Evolutionary conservation across 2,888 invertebrate species (phyloP), one percentile per base, ranked within the genome.

Genomic region (Hyposoter dolosus): DNA sequence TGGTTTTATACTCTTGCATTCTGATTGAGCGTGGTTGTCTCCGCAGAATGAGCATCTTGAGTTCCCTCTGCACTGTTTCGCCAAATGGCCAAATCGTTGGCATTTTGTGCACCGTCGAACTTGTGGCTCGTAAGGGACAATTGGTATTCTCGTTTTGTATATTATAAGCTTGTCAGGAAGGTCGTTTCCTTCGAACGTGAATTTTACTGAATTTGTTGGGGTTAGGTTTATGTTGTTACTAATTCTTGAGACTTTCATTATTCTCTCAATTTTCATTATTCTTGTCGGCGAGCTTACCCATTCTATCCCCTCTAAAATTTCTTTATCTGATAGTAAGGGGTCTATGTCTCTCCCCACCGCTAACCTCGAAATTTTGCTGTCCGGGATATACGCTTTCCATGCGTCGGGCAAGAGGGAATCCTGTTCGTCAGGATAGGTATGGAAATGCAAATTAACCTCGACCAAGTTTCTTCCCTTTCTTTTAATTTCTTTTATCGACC

Each of bases 51-150:
- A 50, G 5, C 81, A 84, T 10, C 81, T 63, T 5, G 15, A 5
- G 0, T 28, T 69, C 7, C 81, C 76, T 28, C 71, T 53, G 15
- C 81, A 84, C 2, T 84, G 74, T 3, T 47, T 76, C 0, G 19
- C 23, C 1, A 69, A 0, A 15, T 84, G 81, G 1, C 71, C 77
- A n/a, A 72, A 63, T 17, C 78, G 53, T 32, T 82, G 74, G 19
- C 82, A 85, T 5, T 68, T 72, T 3, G n/a, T 15, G 19, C 85
- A 82, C 15, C 72, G 1, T 56, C 66, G 74, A 2, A 74, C 23
- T 3, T 35, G 56, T 0, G 56, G 82, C 17, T 65, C 56, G 35
- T 74, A 85, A 0, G 60, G 45, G 9, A 47, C 35, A 4, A 82
- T 53, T 35, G 53, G 56, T 0, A 83, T n/a, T 43, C n/a, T 56